phyloP scores from a whole-genome alignment of 2,113 vertebrate species.

The Paraplagusia blochii region DNA sequence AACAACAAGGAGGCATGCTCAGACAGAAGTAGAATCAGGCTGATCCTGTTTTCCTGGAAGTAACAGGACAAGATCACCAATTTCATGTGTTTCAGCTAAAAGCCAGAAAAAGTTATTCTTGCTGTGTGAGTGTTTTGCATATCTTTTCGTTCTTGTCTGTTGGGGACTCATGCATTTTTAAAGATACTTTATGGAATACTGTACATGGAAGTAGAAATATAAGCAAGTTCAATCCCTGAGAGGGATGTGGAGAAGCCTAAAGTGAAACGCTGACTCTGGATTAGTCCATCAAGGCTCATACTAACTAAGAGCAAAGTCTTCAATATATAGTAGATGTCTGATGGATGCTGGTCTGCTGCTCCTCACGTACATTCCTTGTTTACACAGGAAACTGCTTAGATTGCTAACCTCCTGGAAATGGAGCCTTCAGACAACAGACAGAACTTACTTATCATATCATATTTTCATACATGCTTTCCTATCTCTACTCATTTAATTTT shows the following conservation, averaged over 20 bases:
- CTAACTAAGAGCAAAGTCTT: background rate
- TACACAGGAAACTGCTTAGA: too few relatives aligned
- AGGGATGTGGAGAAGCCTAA: background rate
- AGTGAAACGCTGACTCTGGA: conserved; percentile 12
- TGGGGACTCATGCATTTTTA: conserved; percentile 49
- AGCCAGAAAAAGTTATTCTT: background rate
- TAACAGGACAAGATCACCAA: background rate
- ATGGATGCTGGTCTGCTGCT: too few relatives aligned
- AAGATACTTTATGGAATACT: conserved; percentile 27
- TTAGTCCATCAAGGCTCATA: conserved; percentile 1
- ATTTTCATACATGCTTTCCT: too few relatives aligned
- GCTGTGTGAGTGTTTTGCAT: too few relatives aligned
- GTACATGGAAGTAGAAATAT: conserved; percentile 12
- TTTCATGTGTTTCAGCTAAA: conserved; percentile 6
- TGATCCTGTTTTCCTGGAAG: conserved; percentile 11
- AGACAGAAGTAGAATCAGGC: conserved; percentile 11
- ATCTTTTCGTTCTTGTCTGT: conserved; percentile 6
- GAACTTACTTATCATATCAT: too few relatives aligned
- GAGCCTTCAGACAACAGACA: too few relatives aligned
- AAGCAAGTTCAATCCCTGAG: conserved; percentile 6
- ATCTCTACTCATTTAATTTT: too few relatives aligned
- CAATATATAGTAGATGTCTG: conserved; percentile 8
- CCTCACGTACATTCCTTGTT: too few relatives aligned
- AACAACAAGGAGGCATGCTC: conserved; percentile 31
- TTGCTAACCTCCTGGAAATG: too few relatives aligned